These are phyloP conservation scores for Neoscelio sp. DNA, from an alignment of 2,888 invertebrate species.

Conservation along the genomic window DNA sequence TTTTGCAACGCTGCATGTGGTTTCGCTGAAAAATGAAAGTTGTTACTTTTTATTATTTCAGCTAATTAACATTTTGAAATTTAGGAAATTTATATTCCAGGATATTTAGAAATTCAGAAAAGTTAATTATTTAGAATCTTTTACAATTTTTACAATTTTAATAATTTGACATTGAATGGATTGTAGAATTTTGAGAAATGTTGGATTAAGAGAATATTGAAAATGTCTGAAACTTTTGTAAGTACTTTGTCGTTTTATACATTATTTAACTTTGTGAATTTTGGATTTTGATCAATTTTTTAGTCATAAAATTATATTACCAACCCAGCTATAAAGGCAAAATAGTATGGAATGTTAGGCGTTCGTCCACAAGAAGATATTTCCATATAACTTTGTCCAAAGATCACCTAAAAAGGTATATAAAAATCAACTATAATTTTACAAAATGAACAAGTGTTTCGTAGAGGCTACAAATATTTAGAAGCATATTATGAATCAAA, in stretches of 20 bases:
- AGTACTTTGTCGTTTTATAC: too few relatives aligned
- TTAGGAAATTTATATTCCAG: too few relatives aligned
- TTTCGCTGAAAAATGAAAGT: constrained; percentile 33
- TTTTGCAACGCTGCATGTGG: constrained; percentile 55
- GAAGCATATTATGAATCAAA: not conserved
- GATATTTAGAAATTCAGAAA: too few relatives aligned
- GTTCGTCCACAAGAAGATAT: constrained; percentile 87
- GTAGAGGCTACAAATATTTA: not conserved
- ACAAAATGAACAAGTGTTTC: not conserved
- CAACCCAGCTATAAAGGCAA: constrained; percentile 87
- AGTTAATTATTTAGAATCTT: not conserved
- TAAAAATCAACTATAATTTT: too few relatives aligned
- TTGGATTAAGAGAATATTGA: too few relatives aligned
- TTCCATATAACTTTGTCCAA: constrained; percentile 87
- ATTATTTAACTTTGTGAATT: too few relatives aligned
- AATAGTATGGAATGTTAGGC: constrained; percentile 84
- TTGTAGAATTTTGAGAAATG: too few relatives aligned
- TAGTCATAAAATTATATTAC: constrained; percentile 43
- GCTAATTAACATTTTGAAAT: too few relatives aligned
- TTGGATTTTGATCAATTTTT: too few relatives aligned
- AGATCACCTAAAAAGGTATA: constrained; percentile 82
- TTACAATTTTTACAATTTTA: too few relatives aligned
- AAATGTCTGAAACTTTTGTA: too few relatives aligned
- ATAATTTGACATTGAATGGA: too few relatives aligned
- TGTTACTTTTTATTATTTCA: not conserved